A percentile compares a stretch with the other conserved stretches of the same genome.
phyloP scores from a whole-genome alignment of 2,888 invertebrate species.

The Agelastica alni region DNA sequence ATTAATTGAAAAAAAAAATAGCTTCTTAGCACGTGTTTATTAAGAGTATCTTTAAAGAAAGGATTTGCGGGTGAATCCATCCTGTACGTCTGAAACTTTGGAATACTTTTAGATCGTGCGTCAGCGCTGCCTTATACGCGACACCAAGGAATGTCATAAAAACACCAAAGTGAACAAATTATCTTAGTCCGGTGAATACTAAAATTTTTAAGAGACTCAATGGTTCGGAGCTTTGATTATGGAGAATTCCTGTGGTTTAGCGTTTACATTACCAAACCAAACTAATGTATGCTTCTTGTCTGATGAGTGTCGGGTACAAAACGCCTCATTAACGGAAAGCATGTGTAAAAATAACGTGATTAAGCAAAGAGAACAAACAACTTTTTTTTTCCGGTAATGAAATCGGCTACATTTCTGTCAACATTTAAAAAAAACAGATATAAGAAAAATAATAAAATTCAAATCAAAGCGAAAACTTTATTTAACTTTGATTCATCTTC shows the following conservation, averaged over 20 bases:
- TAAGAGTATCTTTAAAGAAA: too few species aligned
- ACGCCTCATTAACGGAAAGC: constrained; percentile 21
- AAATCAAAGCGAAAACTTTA: too few species aligned
- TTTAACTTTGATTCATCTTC: too few species aligned
- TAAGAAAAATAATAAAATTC: too few species aligned
- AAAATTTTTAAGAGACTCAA: constrained; percentile 28
- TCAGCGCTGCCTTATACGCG: constrained; percentile 27
- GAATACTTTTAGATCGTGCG: constrained; percentile 7
- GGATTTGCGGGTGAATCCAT: constrained; percentile 4
- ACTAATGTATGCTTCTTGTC: constrained; percentile 16
- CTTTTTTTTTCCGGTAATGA: too few species aligned
- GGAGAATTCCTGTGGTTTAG: constrained; percentile 28
- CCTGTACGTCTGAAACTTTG: constrained; percentile 21
- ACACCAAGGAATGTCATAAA: constrained; percentile 46
- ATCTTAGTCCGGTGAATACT: constrained; percentile 42
- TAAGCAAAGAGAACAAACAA: constrained; percentile 3
- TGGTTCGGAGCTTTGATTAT: constrained; percentile 29
- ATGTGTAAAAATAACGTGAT: constrained; percentile 15
- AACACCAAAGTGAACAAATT: constrained; percentile 52
- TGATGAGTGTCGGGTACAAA: constrained; percentile 19
- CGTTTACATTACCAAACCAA: constrained; percentile 27
- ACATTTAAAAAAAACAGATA: too few species aligned
- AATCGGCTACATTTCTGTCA: too few species aligned
- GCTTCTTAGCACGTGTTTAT: too few species aligned
- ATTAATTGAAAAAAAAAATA: too few species aligned